Evolutionary conservation across 2,113 vertebrate species (phyloP).

Genomic region (Phalacrocorax aristotelis): DNA sequence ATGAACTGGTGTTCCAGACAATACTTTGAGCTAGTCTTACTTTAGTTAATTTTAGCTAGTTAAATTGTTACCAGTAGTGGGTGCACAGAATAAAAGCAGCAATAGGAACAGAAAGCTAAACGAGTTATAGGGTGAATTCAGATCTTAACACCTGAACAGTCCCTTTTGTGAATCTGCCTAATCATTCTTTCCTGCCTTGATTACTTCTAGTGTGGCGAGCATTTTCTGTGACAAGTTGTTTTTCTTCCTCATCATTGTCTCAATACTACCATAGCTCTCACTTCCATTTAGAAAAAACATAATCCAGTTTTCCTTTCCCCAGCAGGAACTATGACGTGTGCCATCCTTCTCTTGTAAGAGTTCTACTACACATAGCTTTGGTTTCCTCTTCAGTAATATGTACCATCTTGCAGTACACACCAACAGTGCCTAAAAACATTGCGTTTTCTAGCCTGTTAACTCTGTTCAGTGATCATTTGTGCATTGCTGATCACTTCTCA

Average conservation of each 20-base stretch:
- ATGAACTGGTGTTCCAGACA: neutral
- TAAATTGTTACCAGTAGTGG: neutral
- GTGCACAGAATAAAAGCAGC: neutral
- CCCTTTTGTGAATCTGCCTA: neutral
- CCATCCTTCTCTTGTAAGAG: neutral
- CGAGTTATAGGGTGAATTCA: neutral
- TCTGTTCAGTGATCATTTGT: neutral
- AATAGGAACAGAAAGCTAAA: neutral
- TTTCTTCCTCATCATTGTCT: neutral
- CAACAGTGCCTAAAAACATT: too few relatives aligned
- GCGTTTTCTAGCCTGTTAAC: neutral
- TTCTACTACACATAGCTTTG: neutral
- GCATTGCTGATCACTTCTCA: neutral
- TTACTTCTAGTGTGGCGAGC: neutral
- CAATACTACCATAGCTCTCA: fast-evolving
- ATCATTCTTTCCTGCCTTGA: neutral
- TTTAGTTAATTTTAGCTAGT: neutral
- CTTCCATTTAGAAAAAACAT: neutral
- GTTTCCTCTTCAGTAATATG: neutral
- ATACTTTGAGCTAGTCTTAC: neutral
- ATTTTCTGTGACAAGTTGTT: neutral
- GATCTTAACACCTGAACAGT: neutral
- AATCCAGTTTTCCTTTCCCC: neutral
- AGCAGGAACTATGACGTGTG: neutral
- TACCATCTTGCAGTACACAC: neutral